Evolutionary conservation across 1,140 invertebrate species (phyloP).

Genomic region (Lanistes nyassanus): DNA sequence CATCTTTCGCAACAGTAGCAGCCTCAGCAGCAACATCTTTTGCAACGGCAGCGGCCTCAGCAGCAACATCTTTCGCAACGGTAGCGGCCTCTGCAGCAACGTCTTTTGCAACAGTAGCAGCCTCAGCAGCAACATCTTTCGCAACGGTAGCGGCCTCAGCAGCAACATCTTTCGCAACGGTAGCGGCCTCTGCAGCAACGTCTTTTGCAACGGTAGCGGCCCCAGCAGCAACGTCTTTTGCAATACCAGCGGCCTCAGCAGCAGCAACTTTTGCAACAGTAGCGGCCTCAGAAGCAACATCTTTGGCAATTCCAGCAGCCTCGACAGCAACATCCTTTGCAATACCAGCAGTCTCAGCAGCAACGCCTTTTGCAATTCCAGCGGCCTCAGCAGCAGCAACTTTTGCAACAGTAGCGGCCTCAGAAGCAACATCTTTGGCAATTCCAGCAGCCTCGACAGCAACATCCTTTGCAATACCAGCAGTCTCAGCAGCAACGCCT

Average conservation of each 20-base stretch:
- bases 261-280: background rate
- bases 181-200: too few species aligned
- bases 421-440: background rate
- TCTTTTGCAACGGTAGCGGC: too few species aligned
- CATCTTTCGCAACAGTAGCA: too few species aligned
- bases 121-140: slow-evolving; percentile 15
- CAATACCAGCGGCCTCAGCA: background rate
- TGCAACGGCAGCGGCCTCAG: too few species aligned
- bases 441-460: slow-evolving; percentile 13
- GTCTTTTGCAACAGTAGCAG: background rate
- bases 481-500: slow-evolving; percentile 3
- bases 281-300: too few species aligned
- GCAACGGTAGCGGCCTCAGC: background rate
- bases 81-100: too few species aligned
- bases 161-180: background rate
- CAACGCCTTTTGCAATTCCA: too few species aligned
- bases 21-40: background rate
- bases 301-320: background rate
- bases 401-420: background rate
- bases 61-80: too few species aligned
- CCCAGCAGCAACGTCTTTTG: slow-evolving; percentile 9
- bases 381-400: background rate
- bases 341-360: too few species aligned
- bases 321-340: too few species aligned
- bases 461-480: background rate